Percentiles rank a stretch among this genome's conserved stretches.
phyloP scores from a whole-genome alignment of 2,113 vertebrate species.

The Axis porcinus region DNA sequence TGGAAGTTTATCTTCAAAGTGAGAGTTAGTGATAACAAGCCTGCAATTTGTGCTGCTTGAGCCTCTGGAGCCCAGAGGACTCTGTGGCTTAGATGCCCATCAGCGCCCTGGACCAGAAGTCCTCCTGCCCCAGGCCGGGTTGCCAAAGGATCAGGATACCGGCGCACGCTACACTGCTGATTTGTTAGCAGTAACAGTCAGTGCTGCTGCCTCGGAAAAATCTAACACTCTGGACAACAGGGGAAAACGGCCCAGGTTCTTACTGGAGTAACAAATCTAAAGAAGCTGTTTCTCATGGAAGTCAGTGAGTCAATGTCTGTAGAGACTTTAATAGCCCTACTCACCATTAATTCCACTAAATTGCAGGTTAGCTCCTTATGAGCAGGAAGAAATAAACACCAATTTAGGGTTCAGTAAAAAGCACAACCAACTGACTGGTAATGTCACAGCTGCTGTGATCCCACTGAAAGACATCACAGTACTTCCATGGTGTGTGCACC shows the following conservation, averaged over 20 bases:
- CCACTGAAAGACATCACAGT: neutral
- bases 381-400: neutral
- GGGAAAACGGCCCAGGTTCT: neutral
- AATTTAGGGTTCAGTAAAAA: slow-evolving; percentile 22
- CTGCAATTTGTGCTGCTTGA: neutral
- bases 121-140: neutral
- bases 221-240: neutral
- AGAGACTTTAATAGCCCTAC: neutral
- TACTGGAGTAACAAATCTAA: neutral
- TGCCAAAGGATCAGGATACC: neutral
- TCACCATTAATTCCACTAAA: slow-evolving; percentile 13
- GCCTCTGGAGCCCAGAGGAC: neutral
- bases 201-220: neutral
- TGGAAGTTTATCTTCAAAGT: neutral
- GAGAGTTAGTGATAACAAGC: neutral
- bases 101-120: neutral
- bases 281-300: neutral
- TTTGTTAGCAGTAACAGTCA: neutral
- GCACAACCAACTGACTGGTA: neutral
- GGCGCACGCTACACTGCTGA: neutral
- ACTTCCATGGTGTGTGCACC: neutral
- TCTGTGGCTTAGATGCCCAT: neutral
- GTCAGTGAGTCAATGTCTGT: neutral
- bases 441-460: neutral
- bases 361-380: neutral